Percentiles rank a stretch among this genome's conserved stretches.
These are phyloP conservation scores for Heliconius ethilla DNA, from an alignment of 2,888 invertebrate genomes.

Conservation along the genomic window DNA sequence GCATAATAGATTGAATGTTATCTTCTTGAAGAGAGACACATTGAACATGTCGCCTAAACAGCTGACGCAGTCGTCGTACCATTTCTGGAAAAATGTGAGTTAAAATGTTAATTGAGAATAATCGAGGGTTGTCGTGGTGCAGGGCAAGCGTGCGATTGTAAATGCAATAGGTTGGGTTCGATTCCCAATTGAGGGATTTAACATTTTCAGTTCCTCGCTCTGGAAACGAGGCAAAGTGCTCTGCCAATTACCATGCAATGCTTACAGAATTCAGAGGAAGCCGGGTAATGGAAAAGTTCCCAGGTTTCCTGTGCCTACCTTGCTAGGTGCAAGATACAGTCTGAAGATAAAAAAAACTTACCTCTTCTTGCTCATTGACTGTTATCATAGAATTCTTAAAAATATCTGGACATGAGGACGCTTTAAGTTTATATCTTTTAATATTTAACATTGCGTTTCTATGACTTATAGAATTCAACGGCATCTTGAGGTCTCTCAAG, in stretches of 20 bases:
- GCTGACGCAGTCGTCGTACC: slow-evolving; percentile 70
- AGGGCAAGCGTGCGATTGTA: too few relatives aligned
- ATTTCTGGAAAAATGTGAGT: slow-evolving; percentile 59
- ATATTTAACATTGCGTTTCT: slow-evolving; percentile 92
- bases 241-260: too few relatives aligned
- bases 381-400: slow-evolving; percentile 94
- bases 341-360: slow-evolving; percentile 67
- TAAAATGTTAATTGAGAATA: background rate
- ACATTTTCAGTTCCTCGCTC: too few relatives aligned
- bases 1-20: slow-evolving; percentile 90
- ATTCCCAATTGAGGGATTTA: too few relatives aligned
- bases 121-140: too few relatives aligned
- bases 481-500: slow-evolving; percentile 86
- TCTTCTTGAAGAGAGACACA: slow-evolving; percentile 88
- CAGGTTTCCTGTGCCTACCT: too few relatives aligned
- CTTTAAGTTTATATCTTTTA: slow-evolving; percentile 89
- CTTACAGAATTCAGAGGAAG: too few relatives aligned
- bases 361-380: slow-evolving; percentile 89
- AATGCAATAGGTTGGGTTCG: too few relatives aligned
- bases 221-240: too few relatives aligned
- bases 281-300: too few relatives aligned
- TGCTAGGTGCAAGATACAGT: too few relatives aligned
- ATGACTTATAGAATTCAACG: slow-evolving; percentile 92
- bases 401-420: slow-evolving; percentile 96
- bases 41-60: slow-evolving; percentile 83